A percentile compares a stretch with the other conserved stretches of the same genome.
Evolutionary conservation across 1,140 invertebrate genomes (phyloP).

Genomic region (Kradibia gibbosae): DNA sequence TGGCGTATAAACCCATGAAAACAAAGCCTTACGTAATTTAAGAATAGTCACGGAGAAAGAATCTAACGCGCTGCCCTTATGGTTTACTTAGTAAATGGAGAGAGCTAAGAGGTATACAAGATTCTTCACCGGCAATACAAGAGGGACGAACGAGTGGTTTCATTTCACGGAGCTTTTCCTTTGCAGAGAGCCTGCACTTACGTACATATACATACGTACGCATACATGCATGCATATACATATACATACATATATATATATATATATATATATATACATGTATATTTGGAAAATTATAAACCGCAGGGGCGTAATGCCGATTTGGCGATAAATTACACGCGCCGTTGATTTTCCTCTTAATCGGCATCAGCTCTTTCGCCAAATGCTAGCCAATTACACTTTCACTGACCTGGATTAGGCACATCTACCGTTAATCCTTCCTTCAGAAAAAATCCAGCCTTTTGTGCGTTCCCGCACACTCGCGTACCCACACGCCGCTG

Average conservation of each 20-base stretch:
- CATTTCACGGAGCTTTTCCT: slow-evolving; percentile 4
- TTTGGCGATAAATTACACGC: slow-evolving; percentile 29
- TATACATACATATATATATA: no score
- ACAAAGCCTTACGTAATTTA: not conserved
- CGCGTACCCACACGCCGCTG: not conserved
- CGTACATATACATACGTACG: no score
- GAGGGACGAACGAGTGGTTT: not conserved
- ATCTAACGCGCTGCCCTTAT: not conserved
- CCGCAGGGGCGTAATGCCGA: not conserved
- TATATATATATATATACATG: no score
- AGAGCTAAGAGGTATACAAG: slow-evolving; percentile 5
- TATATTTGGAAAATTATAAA: not conserved
- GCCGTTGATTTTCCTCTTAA: slow-evolving; percentile 27
- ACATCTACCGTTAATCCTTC: slow-evolving; percentile 23
- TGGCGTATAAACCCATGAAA: not conserved
- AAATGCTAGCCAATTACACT: not conserved
- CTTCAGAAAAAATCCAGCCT: not conserved
- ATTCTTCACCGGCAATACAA: not conserved
- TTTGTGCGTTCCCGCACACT: not conserved
- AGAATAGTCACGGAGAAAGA: not conserved
- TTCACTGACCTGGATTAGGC: slow-evolving; percentile 17
- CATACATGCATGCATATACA: no score
- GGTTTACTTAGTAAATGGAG: not conserved
- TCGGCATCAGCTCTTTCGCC: not conserved
- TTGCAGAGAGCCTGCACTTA: not conserved